Evolutionary conservation across 2,888 invertebrate species (phyloP), one percentile per base, ranked within the genome.

Genomic region (Stegophylla sp.): DNA sequence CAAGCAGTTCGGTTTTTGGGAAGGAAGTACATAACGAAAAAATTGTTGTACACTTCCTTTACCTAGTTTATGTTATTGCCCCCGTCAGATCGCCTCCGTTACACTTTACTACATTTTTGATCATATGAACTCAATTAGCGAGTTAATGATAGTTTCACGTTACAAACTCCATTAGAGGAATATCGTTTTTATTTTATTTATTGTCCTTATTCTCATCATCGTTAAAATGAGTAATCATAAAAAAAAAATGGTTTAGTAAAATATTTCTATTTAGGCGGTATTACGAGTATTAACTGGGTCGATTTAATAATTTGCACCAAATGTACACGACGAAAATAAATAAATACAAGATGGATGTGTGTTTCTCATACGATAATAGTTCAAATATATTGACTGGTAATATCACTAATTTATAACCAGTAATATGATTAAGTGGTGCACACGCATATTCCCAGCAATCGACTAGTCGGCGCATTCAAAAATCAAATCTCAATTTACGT

Each of bases 161-260:
- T 45, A 28, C 45, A 28, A 73, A 73, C 28, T 48, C 61, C 73
- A 61, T 61, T 56, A 71, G n/a, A n/a, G 20, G 34, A 71, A 10
- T 53, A 71, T 51, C 28, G 48, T 69, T 67, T 48, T 26, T 66
- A 17, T 48, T 48, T 59, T 73, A 20, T 28, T 28, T 41, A 15
- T 20, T 9, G 73, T 73, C 61, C 73, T 61, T 61, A 61, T 73
- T 73, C 73, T 73, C 73, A 61, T 61, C 15, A 15, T 73, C 73
- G 45, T 73, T 73, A 61, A 61, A 26, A 3, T 1, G 28, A 15
- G 45, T 48, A 73, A 61, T 71, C 71, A 71, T 20, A 3, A 71
- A 59, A 72, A 3, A 71, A 59, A 72, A 59, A 9, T 61, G 20
- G 20, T 71, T 71, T 72, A 10, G 23, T 56, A n/a, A 73, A 61